Conservation (phyloP, 1,140 invertebrate genomes). For the Helicoverpa armigera region DNA sequence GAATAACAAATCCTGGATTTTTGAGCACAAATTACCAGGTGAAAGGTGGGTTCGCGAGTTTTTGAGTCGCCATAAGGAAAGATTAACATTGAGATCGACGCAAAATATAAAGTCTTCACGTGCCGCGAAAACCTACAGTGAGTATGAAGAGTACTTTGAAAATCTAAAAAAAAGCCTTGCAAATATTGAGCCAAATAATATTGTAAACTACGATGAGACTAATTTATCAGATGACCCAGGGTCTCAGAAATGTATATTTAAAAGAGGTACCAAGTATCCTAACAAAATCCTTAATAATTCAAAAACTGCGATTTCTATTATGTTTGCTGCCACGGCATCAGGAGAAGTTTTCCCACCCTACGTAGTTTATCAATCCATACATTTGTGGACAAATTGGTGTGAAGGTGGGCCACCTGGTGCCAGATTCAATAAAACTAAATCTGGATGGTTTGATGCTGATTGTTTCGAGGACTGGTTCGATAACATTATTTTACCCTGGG, state of each 20-base stretch:
- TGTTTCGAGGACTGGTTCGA: constrained; percentile 50
- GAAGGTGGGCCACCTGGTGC: constrained; percentile 14
- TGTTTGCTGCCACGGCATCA: not conserved
- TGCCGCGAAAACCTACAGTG: too few relatives aligned
- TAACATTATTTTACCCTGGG: constrained; percentile 41
- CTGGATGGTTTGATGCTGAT: constrained; percentile 52
- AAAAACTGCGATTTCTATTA: not conserved
- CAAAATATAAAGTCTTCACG: too few relatives aligned
- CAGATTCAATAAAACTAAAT: constrained; percentile 43
- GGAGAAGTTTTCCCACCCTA: not conserved
- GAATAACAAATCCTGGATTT: too few relatives aligned
- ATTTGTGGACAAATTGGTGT: constrained; percentile 4
- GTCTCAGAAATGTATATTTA: constrained; percentile 3
- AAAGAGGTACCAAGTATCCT: not conserved
- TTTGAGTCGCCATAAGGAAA: too few relatives aligned
- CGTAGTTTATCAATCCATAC: not conserved
- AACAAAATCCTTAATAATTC: not conserved
- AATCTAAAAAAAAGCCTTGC: too few relatives aligned
- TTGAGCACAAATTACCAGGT: too few relatives aligned
- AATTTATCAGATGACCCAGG: constrained; percentile 15
- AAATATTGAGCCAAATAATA: too few relatives aligned
- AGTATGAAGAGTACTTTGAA: too few relatives aligned
- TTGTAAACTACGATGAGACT: too few relatives aligned
- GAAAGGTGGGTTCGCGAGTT: too few relatives aligned
- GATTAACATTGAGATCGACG: too few relatives aligned